phyloP scores from a whole-genome alignment of 2,888 invertebrate genomes.

The Zhuqinia jingwanae region DNA sequence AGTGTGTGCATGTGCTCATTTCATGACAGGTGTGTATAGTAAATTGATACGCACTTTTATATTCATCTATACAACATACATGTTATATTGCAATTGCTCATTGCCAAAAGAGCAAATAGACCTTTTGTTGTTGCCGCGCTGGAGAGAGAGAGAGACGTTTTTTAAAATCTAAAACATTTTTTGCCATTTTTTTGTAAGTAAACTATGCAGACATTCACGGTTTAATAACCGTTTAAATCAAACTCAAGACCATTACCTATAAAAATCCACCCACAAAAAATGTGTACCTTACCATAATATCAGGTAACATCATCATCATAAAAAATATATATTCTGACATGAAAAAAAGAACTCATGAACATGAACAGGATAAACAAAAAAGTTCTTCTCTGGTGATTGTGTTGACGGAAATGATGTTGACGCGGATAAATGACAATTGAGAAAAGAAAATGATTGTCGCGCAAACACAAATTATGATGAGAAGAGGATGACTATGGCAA shows the following conservation, averaged over 20 bases:
- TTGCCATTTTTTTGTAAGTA: not conserved
- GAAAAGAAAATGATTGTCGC: not conserved
- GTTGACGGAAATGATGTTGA: conserved; percentile 30
- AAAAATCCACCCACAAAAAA: not conserved
- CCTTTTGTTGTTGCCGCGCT: too few species aligned
- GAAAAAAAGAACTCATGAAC: not conserved
- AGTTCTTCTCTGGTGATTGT: too few species aligned
- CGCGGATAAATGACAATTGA: conserved; percentile 26
- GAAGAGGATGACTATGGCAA: not conserved
- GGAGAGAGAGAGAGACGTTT: too few species aligned
- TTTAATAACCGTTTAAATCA: conserved; percentile 42
- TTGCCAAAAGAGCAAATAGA: too few species aligned
- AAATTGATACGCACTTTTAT: too few species aligned
- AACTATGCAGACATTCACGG: conserved; percentile 25
- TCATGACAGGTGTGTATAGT: too few species aligned
- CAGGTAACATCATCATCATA: not conserved
- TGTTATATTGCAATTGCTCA: too few species aligned
- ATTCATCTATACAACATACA: too few species aligned
- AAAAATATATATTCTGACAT: not conserved
- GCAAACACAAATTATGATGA: too few species aligned
- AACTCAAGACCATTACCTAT: not conserved
- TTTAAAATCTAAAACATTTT: not conserved
- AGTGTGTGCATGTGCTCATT: too few species aligned
- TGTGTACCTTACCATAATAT: not conserved
- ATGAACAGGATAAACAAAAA: not conserved